Conservation (phyloP, 2,797 vertebrate species). For the Smutsia temminckii region DNA sequence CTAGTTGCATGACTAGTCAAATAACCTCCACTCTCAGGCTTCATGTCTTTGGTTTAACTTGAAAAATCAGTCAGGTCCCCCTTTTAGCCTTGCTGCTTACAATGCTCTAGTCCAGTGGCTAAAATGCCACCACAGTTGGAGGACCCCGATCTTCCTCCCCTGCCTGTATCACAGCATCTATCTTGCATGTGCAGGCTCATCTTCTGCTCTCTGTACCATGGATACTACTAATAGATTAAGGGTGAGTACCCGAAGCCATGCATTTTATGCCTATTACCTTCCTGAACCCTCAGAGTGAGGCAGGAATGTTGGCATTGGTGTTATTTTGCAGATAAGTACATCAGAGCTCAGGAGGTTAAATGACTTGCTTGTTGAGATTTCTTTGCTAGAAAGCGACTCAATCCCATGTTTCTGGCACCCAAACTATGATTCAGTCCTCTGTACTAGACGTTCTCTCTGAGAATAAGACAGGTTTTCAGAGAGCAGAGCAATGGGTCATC, state of each 20-base stretch:
- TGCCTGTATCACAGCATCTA: rapidly evolving
- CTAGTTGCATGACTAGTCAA: rapidly evolving
- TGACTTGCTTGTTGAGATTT: background rate
- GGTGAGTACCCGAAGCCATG: background rate
- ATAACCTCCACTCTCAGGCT: background rate
- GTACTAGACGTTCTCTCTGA: background rate
- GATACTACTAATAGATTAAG: background rate
- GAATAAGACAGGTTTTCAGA: background rate
- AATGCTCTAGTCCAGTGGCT: background rate
- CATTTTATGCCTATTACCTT: rapidly evolving
- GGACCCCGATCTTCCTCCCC: too few relatives aligned
- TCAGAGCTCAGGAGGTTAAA: background rate
- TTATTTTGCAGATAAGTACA: background rate
- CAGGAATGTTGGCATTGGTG: rapidly evolving
- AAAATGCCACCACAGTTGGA: rapidly evolving
- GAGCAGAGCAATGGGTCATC: background rate
- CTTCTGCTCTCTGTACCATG: background rate
- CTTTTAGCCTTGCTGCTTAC: rapidly evolving
- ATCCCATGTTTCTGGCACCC: background rate
- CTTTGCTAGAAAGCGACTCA: background rate
- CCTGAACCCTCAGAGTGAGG: too few relatives aligned
- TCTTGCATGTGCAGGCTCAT: background rate
- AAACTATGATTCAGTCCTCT: background rate
- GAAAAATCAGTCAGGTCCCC: background rate
- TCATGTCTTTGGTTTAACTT: background rate